phyloP scores from a whole-genome alignment of 2,888 invertebrate genomes.

The Eugnorisma glareosa region DNA sequence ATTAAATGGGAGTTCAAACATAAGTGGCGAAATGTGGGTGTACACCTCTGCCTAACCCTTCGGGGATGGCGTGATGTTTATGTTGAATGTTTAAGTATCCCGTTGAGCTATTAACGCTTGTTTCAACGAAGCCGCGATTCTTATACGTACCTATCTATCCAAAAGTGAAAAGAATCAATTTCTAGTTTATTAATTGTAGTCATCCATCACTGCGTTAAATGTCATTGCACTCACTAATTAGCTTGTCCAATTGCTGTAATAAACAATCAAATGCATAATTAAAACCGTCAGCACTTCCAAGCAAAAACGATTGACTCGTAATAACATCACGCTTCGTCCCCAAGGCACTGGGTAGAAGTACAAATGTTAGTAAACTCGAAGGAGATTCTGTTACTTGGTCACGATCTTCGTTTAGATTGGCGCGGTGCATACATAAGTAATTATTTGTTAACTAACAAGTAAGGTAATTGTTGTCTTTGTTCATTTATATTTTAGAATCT shows the following conservation, averaged over 20 bases:
- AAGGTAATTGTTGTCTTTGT: slow-evolving; percentile 39
- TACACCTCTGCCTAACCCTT: too few species aligned
- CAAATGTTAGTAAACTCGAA: slow-evolving; percentile 15
- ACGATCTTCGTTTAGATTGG: slow-evolving; percentile 48
- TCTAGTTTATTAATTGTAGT: background rate
- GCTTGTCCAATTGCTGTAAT: background rate
- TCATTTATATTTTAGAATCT: slow-evolving; percentile 31
- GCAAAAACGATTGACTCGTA: slow-evolving; percentile 51
- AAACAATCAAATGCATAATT: slow-evolving; percentile 26
- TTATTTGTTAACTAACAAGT: slow-evolving; percentile 22
- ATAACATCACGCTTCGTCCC: slow-evolving; percentile 46
- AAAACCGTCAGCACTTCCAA: slow-evolving; percentile 17
- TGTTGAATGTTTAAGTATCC: too few species aligned
- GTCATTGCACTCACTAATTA: background rate
- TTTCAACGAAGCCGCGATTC: too few species aligned
- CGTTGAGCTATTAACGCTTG: too few species aligned
- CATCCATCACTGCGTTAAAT: background rate
- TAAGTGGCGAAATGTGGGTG: too few species aligned
- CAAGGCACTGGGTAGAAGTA: slow-evolving; percentile 3
- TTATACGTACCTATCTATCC: too few species aligned
- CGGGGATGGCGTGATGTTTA: too few species aligned
- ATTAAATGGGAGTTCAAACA: too few species aligned
- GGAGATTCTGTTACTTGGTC: slow-evolving; percentile 40
- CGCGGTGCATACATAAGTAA: slow-evolving; percentile 54
- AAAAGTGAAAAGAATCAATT: too few species aligned